phyloP scores from a whole-genome alignment of 2,888 invertebrate species.

The Luffia ferchaultella region DNA sequence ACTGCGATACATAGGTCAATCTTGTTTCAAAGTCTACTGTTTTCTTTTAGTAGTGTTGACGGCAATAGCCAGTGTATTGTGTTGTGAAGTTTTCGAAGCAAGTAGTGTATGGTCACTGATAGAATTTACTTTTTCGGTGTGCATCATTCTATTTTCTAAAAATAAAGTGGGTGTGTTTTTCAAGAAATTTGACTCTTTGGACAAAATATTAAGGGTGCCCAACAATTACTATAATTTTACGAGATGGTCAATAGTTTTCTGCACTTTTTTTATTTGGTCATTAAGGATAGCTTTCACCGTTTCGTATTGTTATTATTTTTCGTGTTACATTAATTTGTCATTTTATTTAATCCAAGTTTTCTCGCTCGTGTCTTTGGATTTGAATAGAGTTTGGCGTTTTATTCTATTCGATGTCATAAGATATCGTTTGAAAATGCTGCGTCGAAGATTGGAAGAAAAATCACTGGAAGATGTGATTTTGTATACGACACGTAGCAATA shows the following conservation, averaged over 20 bases:
- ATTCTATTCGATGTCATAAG: conserved; percentile 36
- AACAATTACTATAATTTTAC: not conserved
- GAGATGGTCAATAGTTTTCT: conserved; percentile 11
- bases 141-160: not conserved
- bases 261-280: conserved; percentile 26
- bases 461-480: conserved; percentile 2
- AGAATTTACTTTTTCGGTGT: not conserved
- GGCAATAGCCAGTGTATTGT: not conserved
- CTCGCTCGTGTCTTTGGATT: conserved; percentile 32
- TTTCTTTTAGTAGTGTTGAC: not conserved
- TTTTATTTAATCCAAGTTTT: conserved; percentile 17
- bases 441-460: conserved; percentile 33
- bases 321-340: conserved; percentile 23
- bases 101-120: conserved; percentile 1
- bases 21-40: not conserved
- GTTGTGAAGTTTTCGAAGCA: not conserved
- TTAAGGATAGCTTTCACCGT: conserved; percentile 28
- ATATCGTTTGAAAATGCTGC: conserved; percentile 34
- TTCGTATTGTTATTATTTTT: conserved; percentile 25
- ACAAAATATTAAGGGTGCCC: conserved; percentile 1
- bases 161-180: not conserved
- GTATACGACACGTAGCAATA: not conserved
- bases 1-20: not conserved
- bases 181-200: conserved; percentile 1
- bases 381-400: conserved; percentile 45